Conservation (phyloP, 1,140 invertebrate genomes). For the Sarcophaga peregrina region DNA sequence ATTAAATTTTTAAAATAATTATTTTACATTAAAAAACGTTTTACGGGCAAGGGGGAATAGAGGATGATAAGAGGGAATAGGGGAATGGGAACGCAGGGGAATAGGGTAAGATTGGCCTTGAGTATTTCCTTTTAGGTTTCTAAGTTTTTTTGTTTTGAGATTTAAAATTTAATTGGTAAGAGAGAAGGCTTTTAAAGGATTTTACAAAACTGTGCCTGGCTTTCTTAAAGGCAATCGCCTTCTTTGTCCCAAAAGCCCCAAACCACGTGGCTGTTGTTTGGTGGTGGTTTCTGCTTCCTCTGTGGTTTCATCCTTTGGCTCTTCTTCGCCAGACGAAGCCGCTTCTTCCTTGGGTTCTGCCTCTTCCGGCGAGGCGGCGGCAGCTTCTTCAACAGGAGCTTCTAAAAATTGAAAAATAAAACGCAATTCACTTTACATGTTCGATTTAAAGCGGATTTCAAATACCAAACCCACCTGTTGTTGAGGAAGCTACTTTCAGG, state of each 20-base stretch:
- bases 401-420: constrained; percentile 47
- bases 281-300: constrained; percentile 67
- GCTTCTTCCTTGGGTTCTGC: constrained; percentile 55
- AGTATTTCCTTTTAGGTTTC: not conserved
- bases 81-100: not conserved
- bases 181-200: not conserved
- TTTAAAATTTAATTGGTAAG: not conserved
- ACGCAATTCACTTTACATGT: not conserved
- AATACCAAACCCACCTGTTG: constrained; percentile 45
- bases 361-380: constrained; percentile 49
- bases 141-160: not conserved
- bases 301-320: constrained; percentile 65
- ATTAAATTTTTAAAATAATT: constrained; percentile 9
- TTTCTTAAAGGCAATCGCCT: constrained; percentile 71
- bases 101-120: not conserved
- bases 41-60: too few relatives aligned
- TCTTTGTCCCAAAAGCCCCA: constrained; percentile 72
- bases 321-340: constrained; percentile 47
- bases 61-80: not conserved
- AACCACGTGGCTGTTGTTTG: constrained; percentile 69
- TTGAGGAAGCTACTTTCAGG: constrained; percentile 51
- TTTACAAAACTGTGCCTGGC: constrained; percentile 69
- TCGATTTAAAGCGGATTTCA: not conserved
- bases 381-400: constrained; percentile 53
- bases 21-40: constrained; percentile 19